phyloP scores from a whole-genome alignment of 92 coral and sea anemone species.

The Porites divaricata region DNA sequence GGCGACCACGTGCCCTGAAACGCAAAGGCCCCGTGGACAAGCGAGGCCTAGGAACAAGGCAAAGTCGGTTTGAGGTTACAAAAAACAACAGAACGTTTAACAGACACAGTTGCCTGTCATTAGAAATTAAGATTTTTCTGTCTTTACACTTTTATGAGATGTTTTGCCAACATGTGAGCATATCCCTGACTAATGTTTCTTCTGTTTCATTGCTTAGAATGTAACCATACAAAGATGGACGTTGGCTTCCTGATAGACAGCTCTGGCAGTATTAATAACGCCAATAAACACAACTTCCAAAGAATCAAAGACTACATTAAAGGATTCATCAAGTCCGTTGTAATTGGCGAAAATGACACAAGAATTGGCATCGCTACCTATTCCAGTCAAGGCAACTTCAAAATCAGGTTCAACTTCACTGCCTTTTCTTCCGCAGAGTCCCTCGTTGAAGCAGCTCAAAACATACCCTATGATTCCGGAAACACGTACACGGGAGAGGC shows the following conservation, averaged over 20 bases:
- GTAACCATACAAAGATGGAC: conserved; percentile 18
- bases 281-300: conserved; percentile 22
- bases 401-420: conserved; percentile 6
- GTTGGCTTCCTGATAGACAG: conserved; percentile 35
- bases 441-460: not conserved
- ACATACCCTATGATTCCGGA: conserved; percentile 22
- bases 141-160: no score
- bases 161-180: no score
- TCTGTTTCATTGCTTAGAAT: not conserved
- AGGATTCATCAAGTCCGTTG: conserved; percentile 18
- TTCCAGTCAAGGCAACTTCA: not conserved
- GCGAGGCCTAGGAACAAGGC: no score
- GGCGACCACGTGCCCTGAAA: no score
- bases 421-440: not conserved
- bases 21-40: no score
- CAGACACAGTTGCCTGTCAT: no score
- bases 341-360: conserved; percentile 18
- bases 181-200: no score
- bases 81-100: no score
- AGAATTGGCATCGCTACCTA: conserved; percentile 27
- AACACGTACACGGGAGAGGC: conserved; percentile 33
- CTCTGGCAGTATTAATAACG: conserved; percentile 30
- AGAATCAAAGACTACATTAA: conserved; percentile 34
- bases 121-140: no score
- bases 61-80: no score